A percentile compares a stretch with the other conserved stretches of the same genome.
phyloP scores from a whole-genome alignment of 2,888 invertebrate genomes.

The Polymixis flavicincta region DNA sequence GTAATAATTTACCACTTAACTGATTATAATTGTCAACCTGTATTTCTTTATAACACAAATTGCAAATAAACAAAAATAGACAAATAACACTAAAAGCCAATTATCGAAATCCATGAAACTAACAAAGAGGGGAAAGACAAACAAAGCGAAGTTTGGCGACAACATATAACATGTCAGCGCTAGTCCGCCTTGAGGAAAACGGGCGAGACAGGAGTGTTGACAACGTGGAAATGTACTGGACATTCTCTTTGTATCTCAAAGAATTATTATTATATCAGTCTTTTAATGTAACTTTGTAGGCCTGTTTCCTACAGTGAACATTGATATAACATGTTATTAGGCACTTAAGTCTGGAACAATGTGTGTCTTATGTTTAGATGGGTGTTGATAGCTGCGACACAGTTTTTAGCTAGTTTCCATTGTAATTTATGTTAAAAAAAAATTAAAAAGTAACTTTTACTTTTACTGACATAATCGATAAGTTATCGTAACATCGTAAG shows the following conservation, averaged over 20 bases:
- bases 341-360: too few relatives aligned
- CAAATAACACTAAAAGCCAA: slow-evolving; percentile 38
- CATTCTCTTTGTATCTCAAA: not conserved
- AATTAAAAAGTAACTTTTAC: too few relatives aligned
- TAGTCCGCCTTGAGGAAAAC: not conserved
- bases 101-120: slow-evolving; percentile 46
- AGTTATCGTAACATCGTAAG: not conserved
- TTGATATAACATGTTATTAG: too few relatives aligned
- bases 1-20: not conserved
- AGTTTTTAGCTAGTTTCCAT: too few relatives aligned
- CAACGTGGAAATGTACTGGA: slow-evolving; percentile 6
- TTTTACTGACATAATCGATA: too few relatives aligned
- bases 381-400: too few relatives aligned
- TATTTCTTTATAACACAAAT: not conserved
- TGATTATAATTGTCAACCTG: not conserved
- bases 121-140: slow-evolving; percentile 27
- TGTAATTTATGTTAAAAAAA: too few relatives aligned
- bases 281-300: too few relatives aligned
- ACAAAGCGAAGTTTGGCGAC: slow-evolving; percentile 15
- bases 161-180: slow-evolving; percentile 28
- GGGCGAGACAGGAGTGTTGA: not conserved
- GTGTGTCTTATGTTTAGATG: too few relatives aligned
- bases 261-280: not conserved
- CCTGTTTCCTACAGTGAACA: too few relatives aligned
- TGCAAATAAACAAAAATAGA: not conserved